These are phyloP conservation scores for Cynopterus brachyotis DNA, from an alignment of 2,113 vertebrate species.

Conservation along the genomic window DNA sequence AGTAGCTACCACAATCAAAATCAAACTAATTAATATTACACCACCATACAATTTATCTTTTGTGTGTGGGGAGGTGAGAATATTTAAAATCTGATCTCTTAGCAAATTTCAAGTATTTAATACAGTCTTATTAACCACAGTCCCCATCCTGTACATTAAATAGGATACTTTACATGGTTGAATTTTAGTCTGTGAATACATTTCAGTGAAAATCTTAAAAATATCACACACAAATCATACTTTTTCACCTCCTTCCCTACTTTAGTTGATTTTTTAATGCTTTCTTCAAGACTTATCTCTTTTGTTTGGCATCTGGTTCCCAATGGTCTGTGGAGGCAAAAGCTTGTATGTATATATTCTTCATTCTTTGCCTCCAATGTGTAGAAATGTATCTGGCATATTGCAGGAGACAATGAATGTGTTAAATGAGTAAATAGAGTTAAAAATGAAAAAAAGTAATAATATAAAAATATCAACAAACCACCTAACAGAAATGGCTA, in stretches of 20 bases:
- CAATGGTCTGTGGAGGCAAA: not conserved
- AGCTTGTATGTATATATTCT: not conserved
- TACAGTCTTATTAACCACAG: not conserved
- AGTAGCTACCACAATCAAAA: not conserved
- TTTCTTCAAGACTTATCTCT: not conserved
- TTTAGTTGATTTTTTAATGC: not conserved
- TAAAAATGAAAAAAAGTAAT: not conserved
- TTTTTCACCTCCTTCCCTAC: not conserved
- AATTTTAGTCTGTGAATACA: not conserved
- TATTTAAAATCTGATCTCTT: not conserved
- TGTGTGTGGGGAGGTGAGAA: not conserved
- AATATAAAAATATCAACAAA: not conserved
- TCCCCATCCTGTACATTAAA: not conserved
- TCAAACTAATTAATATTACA: not conserved
- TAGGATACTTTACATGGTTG: not conserved
- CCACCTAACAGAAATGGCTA: not conserved
- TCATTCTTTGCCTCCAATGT: not conserved
- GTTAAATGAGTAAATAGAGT: not conserved
- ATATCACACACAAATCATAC: not conserved
- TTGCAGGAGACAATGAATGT: not conserved
- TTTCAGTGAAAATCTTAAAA: not conserved
- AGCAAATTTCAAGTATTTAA: not conserved
- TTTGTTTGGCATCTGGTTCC: not conserved
- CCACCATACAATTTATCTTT: not conserved
- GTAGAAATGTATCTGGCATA: not conserved